phyloP scores from a whole-genome alignment of 2,888 invertebrate species.

The Orthosia incerta region DNA sequence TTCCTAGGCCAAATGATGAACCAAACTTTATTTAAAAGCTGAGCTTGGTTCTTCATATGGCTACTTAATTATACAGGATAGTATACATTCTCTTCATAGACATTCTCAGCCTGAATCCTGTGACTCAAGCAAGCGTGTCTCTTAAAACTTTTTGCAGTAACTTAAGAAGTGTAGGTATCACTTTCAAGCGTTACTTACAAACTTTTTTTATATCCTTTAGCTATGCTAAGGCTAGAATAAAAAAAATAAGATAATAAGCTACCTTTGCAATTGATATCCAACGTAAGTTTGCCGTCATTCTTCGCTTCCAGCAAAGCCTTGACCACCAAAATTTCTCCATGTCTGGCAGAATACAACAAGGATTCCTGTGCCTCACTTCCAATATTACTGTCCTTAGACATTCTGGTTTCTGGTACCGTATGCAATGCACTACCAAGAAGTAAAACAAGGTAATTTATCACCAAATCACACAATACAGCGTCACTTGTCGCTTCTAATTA shows the following conservation, averaged over 20 bases:
- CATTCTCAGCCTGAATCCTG: background rate
- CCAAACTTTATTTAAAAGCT: background rate
- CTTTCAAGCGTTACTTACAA: background rate
- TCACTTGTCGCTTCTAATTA: constrained; percentile 52
- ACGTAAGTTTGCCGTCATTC: constrained; percentile 87
- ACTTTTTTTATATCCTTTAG: background rate
- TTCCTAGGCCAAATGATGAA: background rate
- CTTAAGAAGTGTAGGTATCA: background rate
- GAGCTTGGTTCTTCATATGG: too few relatives aligned
- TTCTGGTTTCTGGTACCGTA: constrained; percentile 64
- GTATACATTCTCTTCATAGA: too few relatives aligned
- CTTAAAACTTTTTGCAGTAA: background rate
- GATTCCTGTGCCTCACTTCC: constrained; percentile 90
- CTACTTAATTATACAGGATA: too few relatives aligned
- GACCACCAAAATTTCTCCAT: constrained; percentile 91
- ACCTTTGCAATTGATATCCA: constrained; percentile 93
- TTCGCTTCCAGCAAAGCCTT: constrained; percentile 89
- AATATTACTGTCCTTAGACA: constrained; percentile 75
- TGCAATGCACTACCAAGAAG: too few relatives aligned
- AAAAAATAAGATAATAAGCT: constrained; percentile 1
- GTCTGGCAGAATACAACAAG: constrained; percentile 91
- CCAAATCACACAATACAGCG: constrained; percentile 16
- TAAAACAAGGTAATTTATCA: constrained; percentile 24
- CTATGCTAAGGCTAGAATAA: background rate
- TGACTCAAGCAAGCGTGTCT: background rate